Percentiles rank a stretch among this genome's conserved stretches.
phyloP scores from a whole-genome alignment of 2,888 invertebrate species.

The Eudemis profundana region DNA sequence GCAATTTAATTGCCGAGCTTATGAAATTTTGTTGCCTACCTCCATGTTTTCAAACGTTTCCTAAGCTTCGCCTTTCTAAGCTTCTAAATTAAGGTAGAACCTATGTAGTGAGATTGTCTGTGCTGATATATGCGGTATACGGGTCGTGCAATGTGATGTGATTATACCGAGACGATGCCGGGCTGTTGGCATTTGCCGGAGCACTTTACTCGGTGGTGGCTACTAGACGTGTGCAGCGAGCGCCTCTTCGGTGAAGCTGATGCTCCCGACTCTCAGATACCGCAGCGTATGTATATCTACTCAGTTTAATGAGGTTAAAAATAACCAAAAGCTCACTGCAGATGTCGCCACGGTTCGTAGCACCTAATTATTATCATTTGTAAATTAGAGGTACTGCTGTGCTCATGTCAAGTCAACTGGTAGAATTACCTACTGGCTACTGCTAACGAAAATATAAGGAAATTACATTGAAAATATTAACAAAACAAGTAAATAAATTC shows the following conservation, averaged over 20 bases:
- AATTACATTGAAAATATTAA: no score
- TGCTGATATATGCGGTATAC: slow-evolving; percentile 12
- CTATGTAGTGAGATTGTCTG: slow-evolving; percentile 13
- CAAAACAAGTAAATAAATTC: no score
- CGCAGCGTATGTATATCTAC: slow-evolving; percentile 68
- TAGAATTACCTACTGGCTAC: no score
- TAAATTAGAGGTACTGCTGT: no score
- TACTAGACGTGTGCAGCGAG: slow-evolving; percentile 87
- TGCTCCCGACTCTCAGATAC: slow-evolving; percentile 76
- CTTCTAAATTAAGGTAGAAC: background rate
- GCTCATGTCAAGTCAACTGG: no score
- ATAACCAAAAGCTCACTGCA: no score
- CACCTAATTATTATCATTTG: no score
- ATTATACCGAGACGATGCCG: slow-evolving; percentile 64
- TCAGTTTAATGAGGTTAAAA: background rate
- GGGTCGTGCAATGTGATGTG: slow-evolving; percentile 46
- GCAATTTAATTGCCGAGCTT: slow-evolving; percentile 16
- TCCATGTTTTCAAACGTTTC: background rate
- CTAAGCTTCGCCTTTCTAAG: background rate
- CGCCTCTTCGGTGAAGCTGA: slow-evolving; percentile 76
- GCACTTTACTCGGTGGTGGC: slow-evolving; percentile 88
- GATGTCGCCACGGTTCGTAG: no score
- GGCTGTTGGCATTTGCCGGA: slow-evolving; percentile 82
- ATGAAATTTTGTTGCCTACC: background rate
- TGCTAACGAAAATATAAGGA: no score